phyloP scores from a whole-genome alignment of 2,888 invertebrate species.

The Cephus runcator region DNA sequence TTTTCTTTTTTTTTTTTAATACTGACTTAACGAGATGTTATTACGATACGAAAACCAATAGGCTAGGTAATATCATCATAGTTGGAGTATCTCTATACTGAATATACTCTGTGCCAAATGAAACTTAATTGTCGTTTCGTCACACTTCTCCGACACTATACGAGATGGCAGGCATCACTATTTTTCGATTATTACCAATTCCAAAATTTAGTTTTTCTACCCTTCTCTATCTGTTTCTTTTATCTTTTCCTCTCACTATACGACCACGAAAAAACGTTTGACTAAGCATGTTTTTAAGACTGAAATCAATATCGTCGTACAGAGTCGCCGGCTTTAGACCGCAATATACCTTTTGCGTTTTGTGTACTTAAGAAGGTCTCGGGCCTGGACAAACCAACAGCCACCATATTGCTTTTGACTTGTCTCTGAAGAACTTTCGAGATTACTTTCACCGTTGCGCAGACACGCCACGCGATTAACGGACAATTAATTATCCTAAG shows the following conservation, averaged over 20 bases:
- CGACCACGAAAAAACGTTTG: slow-evolving; percentile 7
- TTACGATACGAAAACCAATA: slow-evolving; percentile 45
- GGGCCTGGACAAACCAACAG: no score
- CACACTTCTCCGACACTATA: neutral
- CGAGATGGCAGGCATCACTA: neutral
- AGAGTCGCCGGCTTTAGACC: slow-evolving; percentile 38
- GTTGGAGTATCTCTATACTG: slow-evolving; percentile 52
- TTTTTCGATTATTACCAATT: neutral
- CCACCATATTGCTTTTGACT: no score
- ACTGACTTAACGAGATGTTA: slow-evolving; percentile 37
- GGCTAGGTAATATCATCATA: slow-evolving; percentile 50
- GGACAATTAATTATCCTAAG: no score
- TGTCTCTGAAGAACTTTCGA: no score
- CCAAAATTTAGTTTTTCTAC: neutral
- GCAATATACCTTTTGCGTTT: slow-evolving; percentile 22
- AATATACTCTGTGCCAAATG: slow-evolving; percentile 62
- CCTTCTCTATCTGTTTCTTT: neutral
- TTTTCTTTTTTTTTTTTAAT: slow-evolving; percentile 28
- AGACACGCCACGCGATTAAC: no score
- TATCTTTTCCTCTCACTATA: neutral
- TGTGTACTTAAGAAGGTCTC: slow-evolving; percentile 30
- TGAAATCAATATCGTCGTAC: slow-evolving; percentile 37
- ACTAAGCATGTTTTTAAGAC: slow-evolving; percentile 39
- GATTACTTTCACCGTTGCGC: no score
- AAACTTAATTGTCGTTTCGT: slow-evolving; percentile 34